Evolutionary conservation across 1,140 invertebrate genomes (phyloP), one percentile per base, ranked within the genome.

Genomic region (Drosophila parabipectinata): DNA sequence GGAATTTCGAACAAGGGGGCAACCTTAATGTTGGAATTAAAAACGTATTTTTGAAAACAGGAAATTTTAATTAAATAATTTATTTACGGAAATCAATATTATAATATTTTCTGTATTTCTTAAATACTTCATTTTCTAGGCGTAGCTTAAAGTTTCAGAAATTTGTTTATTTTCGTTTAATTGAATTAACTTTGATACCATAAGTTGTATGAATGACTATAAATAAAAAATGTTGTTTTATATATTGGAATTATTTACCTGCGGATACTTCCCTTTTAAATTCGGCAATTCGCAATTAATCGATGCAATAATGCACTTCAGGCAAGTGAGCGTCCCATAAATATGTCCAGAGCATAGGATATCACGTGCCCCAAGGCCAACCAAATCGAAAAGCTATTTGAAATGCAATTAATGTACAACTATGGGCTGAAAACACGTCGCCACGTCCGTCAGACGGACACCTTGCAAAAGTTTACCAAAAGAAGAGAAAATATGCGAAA

Each of bases 391-490:
- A n/a, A 39, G 34, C 66, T 69, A 69, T 69, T 69, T 69, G 63
- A 69, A 69, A 69, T 69, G 66, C 66, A 67, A 69, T 69, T 69
- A 69, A 69, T 57, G 66, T 69, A 69, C 63, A 8, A 24, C 30
- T 50, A 48, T 68, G 62, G 50, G 66, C 30, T 32, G 53, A 37
- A 48, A 55, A 50, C 41, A 68, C 53, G 62, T 69, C 66, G 14
- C 64, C 66, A 69, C 63, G 66, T 68, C 64, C 66, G 63, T 44
- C 66, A 57, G 66, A n/a, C 63, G 53, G 66, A 69, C 66, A 69
- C 66, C 66, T 69, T 69, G 66, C 66, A 69, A 69, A 69, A 69
- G 44, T 24, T 41, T 10, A 14, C 63, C 63, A 47, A 66, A 52
- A 52, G n/a, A 28, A 47, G 18, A 30, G 50, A 50, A 30, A 57